phyloP scores from a whole-genome alignment of 2,888 invertebrate genomes.

The Clepsis dumicolana region DNA sequence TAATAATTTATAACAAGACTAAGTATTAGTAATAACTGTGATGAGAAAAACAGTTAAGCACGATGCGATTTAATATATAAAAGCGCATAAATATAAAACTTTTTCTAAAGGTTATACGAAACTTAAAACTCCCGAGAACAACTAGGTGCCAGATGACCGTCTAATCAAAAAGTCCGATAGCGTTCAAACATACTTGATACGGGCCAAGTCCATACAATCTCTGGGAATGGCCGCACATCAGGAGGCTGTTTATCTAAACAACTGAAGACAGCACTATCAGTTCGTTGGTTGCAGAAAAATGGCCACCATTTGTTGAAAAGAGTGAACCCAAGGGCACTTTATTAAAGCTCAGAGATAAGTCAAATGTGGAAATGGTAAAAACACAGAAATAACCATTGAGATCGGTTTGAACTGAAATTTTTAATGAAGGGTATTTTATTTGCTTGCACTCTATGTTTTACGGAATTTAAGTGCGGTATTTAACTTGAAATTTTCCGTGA shows the following conservation, averaged over 20 bases:
- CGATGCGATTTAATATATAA: too few relatives aligned
- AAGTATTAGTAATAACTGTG: too few relatives aligned
- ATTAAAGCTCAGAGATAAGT: not conserved
- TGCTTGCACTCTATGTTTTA: too few relatives aligned
- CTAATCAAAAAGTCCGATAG: not conserved
- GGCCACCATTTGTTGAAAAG: constrained; percentile 39
- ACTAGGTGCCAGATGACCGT: too few relatives aligned
- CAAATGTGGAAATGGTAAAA: not conserved
- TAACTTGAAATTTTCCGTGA: too few relatives aligned
- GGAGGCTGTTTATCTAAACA: constrained; percentile 62
- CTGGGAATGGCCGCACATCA: constrained; percentile 56
- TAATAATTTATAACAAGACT: too few relatives aligned
- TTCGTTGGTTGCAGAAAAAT: constrained; percentile 57
- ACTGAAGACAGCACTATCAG: constrained; percentile 52
- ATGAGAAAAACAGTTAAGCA: too few relatives aligned
- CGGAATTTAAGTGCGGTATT: too few relatives aligned
- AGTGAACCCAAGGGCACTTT: not conserved
- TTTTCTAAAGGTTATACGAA: not conserved
- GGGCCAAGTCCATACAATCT: constrained; percentile 24
- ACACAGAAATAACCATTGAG: not conserved
- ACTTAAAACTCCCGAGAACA: not conserved
- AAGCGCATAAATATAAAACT: too few relatives aligned
- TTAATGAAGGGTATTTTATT: too few relatives aligned
- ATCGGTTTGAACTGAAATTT: not conserved
- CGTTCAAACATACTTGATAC: constrained; percentile 23